phyloP scores from a whole-genome alignment of 1,140 invertebrate genomes.

The Laodelphax striatellus region DNA sequence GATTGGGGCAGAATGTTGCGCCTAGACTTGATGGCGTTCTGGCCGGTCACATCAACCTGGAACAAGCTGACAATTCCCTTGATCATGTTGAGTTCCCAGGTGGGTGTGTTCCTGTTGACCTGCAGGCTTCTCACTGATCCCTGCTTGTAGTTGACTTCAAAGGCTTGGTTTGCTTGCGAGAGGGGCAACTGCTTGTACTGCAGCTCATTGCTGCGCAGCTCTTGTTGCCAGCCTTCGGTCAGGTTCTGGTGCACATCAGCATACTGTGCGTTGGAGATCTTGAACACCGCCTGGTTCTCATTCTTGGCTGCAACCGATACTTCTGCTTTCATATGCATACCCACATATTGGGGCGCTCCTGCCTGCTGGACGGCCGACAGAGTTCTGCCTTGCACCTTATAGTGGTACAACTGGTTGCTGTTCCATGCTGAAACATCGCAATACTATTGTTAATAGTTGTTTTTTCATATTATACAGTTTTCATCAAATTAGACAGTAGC shows the following conservation, averaged over 20 bases:
- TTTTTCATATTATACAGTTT: too few species aligned
- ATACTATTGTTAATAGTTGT: too few species aligned
- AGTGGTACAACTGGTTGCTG: conserved; percentile 42
- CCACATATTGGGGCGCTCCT: conserved; percentile 34
- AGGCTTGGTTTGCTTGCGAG: conserved; percentile 35
- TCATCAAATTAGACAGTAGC: too few species aligned
- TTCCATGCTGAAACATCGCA: conserved; percentile 35
- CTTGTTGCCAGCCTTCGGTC: conserved; percentile 31
- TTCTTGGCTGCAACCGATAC: conserved; percentile 38
- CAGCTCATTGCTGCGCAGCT: conserved; percentile 34
- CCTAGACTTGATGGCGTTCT: conserved; percentile 31
- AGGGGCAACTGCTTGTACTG: conserved; percentile 37
- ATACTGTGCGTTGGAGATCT: conserved; percentile 37
- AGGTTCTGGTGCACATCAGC: conserved; percentile 41
- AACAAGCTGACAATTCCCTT: conserved; percentile 50
- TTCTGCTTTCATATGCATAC: conserved; percentile 39
- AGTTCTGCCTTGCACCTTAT: conserved; percentile 43
- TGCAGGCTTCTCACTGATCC: conserved; percentile 32
- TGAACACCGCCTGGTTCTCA: conserved; percentile 23
- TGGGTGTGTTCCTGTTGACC: conserved; percentile 36
- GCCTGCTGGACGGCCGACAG: conserved; percentile 39
- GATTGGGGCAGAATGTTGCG: conserved; percentile 38
- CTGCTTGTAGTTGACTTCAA: conserved; percentile 44
- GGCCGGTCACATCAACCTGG: conserved; percentile 44
- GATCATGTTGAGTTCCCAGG: conserved; percentile 52